These are phyloP conservation scores for Drosophila merina DNA, from an alignment of 2,888 invertebrate species.

Conservation along the genomic window DNA sequence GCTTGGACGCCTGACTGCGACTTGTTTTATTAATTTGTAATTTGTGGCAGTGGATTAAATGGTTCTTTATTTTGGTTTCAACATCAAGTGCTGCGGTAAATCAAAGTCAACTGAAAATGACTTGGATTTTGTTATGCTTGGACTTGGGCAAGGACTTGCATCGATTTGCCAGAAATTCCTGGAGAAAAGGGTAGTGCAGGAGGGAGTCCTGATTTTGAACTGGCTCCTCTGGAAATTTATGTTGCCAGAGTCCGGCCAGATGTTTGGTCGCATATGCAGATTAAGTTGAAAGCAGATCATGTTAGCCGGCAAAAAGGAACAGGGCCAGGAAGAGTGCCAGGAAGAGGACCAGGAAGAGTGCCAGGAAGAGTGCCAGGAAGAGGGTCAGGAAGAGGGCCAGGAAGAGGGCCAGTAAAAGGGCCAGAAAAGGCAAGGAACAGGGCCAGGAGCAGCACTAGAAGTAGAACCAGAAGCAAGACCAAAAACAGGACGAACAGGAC, in stretches of 20 bases:
- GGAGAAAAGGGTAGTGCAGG: background rate
- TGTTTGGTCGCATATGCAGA: conserved; percentile 48
- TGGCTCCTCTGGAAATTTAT: conserved; percentile 32
- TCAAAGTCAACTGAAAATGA: background rate
- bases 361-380: background rate
- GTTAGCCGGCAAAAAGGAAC: conserved; percentile 6
- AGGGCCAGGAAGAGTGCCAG: background rate
- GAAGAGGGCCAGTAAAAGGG: no score
- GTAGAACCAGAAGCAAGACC: conserved; percentile 1
- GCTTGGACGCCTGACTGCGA: no score
- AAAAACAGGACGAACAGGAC: background rate
- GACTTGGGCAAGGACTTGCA: conserved; percentile 2
- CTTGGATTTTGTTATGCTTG: conserved; percentile 3
- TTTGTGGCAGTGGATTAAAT: background rate
- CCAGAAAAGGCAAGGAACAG: no score
- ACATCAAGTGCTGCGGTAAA: conserved; percentile 2
- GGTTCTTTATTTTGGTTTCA: background rate
- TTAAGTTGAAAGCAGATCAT: conserved; percentile 41
- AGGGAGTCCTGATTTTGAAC: conserved; percentile 15
- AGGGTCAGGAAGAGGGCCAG: background rate
- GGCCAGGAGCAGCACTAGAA: no score
- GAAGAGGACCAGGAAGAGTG: background rate
- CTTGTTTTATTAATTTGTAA: background rate
- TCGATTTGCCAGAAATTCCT: background rate
- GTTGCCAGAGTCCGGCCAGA: conserved; percentile 27